These are phyloP conservation scores for Pristionchus fissidentatus DNA, from an alignment of 2,888 invertebrate species.

Conservation along the genomic window DNA sequence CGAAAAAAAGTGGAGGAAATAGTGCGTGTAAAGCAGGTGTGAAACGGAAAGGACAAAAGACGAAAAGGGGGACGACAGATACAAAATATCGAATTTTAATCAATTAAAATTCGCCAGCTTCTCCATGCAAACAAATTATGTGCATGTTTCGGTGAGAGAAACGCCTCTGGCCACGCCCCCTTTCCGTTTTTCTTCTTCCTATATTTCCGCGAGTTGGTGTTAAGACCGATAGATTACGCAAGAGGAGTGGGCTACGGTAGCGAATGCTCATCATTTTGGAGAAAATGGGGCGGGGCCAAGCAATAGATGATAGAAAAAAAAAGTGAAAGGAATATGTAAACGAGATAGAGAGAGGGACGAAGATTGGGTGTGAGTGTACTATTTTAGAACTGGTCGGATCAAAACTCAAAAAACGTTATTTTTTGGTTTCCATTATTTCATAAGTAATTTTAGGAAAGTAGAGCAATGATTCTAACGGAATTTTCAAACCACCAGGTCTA, in stretches of 20 bases:
- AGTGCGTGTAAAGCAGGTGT: slow-evolving; percentile 44
- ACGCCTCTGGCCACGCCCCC: slow-evolving; percentile 25
- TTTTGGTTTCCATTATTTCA: too few species aligned
- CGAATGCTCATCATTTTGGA: too few species aligned
- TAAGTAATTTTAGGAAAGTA: too few species aligned
- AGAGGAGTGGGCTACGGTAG: too few species aligned
- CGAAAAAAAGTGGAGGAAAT: background rate
- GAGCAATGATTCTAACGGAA: too few species aligned
- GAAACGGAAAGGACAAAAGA: background rate
- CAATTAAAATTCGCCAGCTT: too few species aligned
- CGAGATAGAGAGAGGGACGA: background rate
- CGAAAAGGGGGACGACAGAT: background rate
- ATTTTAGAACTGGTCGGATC: too few species aligned
- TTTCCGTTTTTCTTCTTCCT: background rate
- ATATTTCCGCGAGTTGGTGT: too few species aligned
- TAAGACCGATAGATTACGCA: too few species aligned
- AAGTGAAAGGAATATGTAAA: background rate
- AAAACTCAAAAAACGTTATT: too few species aligned
- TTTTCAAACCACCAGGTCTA: too few species aligned
- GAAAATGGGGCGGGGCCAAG: background rate
- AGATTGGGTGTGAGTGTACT: background rate
- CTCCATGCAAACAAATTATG: background rate
- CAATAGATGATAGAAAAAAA: background rate
- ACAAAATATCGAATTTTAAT: too few species aligned
- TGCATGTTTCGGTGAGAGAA: background rate